A percentile compares a stretch with the other conserved stretches of the same genome.
phyloP scores from a whole-genome alignment of 2,797 vertebrate genomes.

The Eulemur coronatus region DNA sequence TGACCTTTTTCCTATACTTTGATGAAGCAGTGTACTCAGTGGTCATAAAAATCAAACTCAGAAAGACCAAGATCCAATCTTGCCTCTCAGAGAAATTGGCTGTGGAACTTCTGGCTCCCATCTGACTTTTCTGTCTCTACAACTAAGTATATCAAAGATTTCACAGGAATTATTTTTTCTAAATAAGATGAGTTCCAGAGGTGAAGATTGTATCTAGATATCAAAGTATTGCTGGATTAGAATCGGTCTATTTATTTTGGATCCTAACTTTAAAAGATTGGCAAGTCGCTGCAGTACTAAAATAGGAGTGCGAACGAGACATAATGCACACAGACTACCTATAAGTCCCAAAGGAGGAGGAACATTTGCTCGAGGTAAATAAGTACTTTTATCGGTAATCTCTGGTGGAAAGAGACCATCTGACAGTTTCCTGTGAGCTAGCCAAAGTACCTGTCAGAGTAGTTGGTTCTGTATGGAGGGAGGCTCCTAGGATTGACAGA shows the following conservation, averaged over 20 bases:
- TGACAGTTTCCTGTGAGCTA: conserved; percentile 15
- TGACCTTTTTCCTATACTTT: conserved; percentile 34
- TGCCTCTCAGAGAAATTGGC: neutral
- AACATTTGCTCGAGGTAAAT: neutral
- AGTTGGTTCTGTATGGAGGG: neutral
- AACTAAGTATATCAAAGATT: conserved; percentile 11
- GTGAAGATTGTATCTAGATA: conserved; percentile 34
- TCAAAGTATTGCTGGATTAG: neutral
- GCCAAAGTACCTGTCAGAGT: neutral
- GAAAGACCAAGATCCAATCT: neutral
- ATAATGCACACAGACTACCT: neutral
- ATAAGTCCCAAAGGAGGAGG: neutral
- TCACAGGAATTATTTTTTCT: conserved; percentile 36
- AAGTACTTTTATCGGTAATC: neutral
- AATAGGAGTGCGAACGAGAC: neutral
- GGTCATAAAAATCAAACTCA: conserved; percentile 37
- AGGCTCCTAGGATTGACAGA: neutral
- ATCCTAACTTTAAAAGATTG: conserved; percentile 31
- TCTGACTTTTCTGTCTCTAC: neutral
- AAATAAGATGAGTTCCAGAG: conserved; percentile 53
- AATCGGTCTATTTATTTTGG: conserved; percentile 35
- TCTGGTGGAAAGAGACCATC: neutral
- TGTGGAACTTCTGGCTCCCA: neutral
- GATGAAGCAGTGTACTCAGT: conserved; percentile 16
- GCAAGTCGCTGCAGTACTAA: neutral